Percentiles rank a stretch among this genome's conserved stretches.
phyloP scores from a whole-genome alignment of 2,888 invertebrate genomes.

The Aporophyla nigra region DNA sequence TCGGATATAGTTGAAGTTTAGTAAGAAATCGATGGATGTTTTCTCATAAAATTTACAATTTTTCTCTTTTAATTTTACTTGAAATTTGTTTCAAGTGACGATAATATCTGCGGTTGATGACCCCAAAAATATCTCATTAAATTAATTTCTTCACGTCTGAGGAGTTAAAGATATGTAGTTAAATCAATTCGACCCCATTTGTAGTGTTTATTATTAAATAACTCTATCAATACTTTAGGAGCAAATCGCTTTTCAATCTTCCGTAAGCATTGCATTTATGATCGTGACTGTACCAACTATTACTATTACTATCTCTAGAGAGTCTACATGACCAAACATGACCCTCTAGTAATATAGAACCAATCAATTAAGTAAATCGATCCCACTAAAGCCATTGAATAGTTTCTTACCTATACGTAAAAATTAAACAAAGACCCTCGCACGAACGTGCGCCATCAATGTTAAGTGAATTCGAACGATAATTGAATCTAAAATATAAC shows the following conservation, averaged over 20 bases:
- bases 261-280: neutral
- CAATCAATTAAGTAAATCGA: slow-evolving; percentile 7
- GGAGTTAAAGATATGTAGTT: too few relatives aligned
- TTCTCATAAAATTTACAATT: too few relatives aligned
- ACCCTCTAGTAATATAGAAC: neutral
- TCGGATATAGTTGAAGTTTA: too few relatives aligned
- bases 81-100: too few relatives aligned
- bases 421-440: neutral
- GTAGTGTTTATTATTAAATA: neutral
- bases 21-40: too few relatives aligned
- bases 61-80: too few relatives aligned
- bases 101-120: too few relatives aligned
- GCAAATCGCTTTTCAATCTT: neutral
- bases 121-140: too few relatives aligned
- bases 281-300: neutral
- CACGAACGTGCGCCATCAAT: neutral
- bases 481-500: neutral
- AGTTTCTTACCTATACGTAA: neutral
- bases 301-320: neutral
- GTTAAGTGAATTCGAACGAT: neutral
- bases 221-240: neutral
- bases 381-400: neutral
- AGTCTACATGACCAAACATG: neutral
- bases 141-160: too few relatives aligned
- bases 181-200: too few relatives aligned